Conservation (phyloP, 2,888 invertebrate species). For the Lucinisca nassula region DNA sequence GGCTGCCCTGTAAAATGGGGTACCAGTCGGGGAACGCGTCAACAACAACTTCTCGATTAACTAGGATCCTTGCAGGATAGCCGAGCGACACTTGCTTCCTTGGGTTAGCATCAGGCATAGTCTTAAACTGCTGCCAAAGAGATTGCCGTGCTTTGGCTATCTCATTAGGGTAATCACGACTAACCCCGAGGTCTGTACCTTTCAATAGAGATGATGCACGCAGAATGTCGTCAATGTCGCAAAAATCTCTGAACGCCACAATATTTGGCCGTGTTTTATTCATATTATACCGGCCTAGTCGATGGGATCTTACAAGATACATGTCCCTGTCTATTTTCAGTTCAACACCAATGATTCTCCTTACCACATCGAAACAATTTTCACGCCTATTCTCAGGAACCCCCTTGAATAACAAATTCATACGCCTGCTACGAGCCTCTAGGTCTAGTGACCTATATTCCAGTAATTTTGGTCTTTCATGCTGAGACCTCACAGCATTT, state of each 20-base stretch:
- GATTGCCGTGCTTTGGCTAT: not conserved
- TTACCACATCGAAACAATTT: too few species aligned
- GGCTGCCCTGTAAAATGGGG: not conserved
- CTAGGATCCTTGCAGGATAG: not conserved
- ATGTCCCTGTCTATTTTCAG: too few species aligned
- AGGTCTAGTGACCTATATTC: too few species aligned
- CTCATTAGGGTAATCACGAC: not conserved
- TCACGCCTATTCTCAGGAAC: not conserved
- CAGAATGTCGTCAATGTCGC: not conserved
- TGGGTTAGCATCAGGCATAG: not conserved
- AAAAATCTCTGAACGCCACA: not conserved
- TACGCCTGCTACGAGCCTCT: too few species aligned
- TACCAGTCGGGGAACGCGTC: not conserved
- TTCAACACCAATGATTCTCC: too few species aligned
- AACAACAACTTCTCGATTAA: not conserved
- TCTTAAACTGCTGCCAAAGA: not conserved
- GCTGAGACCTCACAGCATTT: not conserved
- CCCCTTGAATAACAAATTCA: too few species aligned
- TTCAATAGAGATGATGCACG: not conserved
- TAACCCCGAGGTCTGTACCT: not conserved
- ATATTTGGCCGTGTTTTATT: not conserved
- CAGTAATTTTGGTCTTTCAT: not conserved
- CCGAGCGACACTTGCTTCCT: not conserved
- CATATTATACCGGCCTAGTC: not conserved
- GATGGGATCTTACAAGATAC: too few species aligned